Evolutionary conservation across 2,113 vertebrate species (phyloP).

Genomic region (Strix aluco): DNA sequence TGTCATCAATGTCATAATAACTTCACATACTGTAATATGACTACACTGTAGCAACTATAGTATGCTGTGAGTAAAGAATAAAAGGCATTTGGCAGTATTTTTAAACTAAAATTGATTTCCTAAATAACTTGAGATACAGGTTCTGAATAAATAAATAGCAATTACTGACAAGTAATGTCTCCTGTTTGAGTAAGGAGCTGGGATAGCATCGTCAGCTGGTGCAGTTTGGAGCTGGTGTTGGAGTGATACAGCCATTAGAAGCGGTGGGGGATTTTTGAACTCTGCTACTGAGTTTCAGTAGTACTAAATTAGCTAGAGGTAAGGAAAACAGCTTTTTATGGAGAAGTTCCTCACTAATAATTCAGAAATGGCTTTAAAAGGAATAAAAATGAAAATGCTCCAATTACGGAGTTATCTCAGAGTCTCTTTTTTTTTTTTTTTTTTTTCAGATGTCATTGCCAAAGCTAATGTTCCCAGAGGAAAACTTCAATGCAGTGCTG

Average conservation of each 20-base stretch:
- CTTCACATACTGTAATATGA: not conserved
- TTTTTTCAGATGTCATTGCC: not conserved
- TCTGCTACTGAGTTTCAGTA: not conserved
- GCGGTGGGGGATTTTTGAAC: not conserved
- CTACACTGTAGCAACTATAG: not conserved
- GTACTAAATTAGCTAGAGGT: not conserved
- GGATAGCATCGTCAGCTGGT: not conserved
- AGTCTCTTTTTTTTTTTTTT: no score
- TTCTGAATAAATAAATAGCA: not conserved
- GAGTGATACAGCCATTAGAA: not conserved
- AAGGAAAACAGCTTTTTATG: not conserved
- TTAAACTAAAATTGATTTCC: not conserved
- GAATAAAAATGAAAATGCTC: not conserved
- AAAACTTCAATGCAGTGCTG: not conserved
- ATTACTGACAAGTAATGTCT: not conserved
- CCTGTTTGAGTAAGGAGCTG: not conserved
- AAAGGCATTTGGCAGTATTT: not conserved
- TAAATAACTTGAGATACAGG: not conserved
- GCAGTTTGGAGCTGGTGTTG: not conserved
- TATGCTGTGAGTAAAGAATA: not conserved
- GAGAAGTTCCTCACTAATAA: not conserved
- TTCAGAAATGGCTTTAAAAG: not conserved
- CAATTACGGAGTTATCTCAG: not conserved
- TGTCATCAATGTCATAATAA: not conserved
- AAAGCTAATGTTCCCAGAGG: not conserved